These are phyloP conservation scores for Apis laboriosa DNA, from an alignment of 1,140 invertebrate genomes.

Conservation along the genomic window DNA sequence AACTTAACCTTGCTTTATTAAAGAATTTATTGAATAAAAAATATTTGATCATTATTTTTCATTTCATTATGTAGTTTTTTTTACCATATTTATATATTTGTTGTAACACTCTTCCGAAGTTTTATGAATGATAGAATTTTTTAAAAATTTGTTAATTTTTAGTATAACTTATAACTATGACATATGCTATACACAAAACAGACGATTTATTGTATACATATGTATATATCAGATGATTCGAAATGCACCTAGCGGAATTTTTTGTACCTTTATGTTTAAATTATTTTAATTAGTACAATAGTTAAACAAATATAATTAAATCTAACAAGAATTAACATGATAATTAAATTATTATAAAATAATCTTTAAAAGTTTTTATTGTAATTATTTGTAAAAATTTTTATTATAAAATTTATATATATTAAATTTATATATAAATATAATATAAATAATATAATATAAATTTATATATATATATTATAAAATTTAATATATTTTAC, in stretches of 20 bases:
- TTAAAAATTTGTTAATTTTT: conserved; percentile 30
- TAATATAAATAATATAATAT: no score
- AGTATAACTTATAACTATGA: conserved; percentile 9
- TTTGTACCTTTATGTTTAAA: not conserved
- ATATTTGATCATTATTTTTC: conserved; percentile 8
- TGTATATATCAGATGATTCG: not conserved
- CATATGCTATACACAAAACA: not conserved
- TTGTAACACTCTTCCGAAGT: not conserved
- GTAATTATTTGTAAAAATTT: not conserved
- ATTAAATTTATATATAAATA: not conserved
- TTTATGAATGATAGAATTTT: not conserved
- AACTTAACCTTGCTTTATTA: conserved; percentile 40
- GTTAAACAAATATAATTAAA: not conserved
- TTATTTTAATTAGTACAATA: not conserved
- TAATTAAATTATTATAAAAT: not conserved
- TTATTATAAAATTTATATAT: not conserved
- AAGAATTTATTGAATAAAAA: conserved; percentile 12
- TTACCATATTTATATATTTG: conserved; percentile 52
- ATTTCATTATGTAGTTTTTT: not conserved
- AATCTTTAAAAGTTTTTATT: not conserved
- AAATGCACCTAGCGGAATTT: not conserved
- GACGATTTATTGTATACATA: not conserved
- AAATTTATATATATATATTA: no score
- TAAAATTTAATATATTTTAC: not conserved
- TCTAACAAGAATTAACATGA: not conserved